Evolutionary conservation across 2,888 invertebrate genomes (phyloP).

Genomic region (Plebejus melissa): DNA sequence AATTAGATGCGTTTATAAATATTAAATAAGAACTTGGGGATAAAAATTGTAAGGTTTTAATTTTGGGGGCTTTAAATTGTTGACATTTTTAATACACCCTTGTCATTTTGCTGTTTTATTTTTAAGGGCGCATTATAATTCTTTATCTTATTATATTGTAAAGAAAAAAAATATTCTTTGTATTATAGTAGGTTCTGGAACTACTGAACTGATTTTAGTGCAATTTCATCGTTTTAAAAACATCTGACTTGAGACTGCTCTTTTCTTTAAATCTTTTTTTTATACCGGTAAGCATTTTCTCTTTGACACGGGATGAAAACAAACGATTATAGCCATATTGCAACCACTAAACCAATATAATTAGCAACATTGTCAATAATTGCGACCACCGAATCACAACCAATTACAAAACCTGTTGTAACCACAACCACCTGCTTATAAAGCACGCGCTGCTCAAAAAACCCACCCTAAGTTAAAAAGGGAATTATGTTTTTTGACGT

Average conservation of each 20-base stretch:
- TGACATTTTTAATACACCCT: not conserved
- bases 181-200: too few relatives aligned
- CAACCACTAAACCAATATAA: not conserved
- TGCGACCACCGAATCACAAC: not conserved
- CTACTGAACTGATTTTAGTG: not conserved
- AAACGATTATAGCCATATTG: not conserved
- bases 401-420: slow-evolving; percentile 25
- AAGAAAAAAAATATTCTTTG: too few relatives aligned
- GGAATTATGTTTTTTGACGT: slow-evolving; percentile 61
- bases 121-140: too few relatives aligned
- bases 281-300: not conserved
- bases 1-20: not conserved
- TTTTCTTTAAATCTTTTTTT: too few relatives aligned
- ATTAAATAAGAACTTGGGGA: not conserved
- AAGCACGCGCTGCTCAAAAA: slow-evolving; percentile 33
- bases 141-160: too few relatives aligned
- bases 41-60: not conserved
- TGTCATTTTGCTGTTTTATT: not conserved
- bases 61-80: not conserved
- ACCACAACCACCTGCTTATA: not conserved
- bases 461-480: slow-evolving; percentile 52
- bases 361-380: slow-evolving; percentile 4
- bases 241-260: not conserved
- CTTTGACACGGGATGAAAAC: not conserved
- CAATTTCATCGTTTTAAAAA: not conserved